These are phyloP conservation scores for Salticus scenicus DNA, from an alignment of 2,888 invertebrate species.

Conservation along the genomic window DNA sequence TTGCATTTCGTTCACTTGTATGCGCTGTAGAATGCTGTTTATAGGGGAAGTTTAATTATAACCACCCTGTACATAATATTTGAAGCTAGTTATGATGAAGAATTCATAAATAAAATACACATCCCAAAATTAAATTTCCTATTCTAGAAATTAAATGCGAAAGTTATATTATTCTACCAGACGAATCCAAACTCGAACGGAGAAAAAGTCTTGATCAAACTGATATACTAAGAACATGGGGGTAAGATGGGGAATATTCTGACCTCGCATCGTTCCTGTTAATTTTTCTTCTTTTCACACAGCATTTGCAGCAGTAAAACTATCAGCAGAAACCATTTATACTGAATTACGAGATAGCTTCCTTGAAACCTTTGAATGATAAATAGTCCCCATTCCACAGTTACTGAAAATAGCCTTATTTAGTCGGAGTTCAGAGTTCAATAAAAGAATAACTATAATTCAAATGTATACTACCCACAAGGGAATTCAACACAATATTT, in stretches of 20 bases:
- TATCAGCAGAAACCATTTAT: conserved; percentile 43
- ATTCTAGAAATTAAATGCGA: too few relatives aligned
- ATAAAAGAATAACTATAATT: neutral
- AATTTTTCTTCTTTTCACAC: conserved; percentile 31
- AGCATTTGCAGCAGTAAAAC: conserved; percentile 49
- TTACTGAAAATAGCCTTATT: neutral
- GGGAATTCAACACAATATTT: neutral
- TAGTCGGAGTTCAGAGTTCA: neutral
- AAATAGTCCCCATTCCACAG: neutral
- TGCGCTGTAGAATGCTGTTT: too few relatives aligned
- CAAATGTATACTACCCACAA: neutral
- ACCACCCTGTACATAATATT: too few relatives aligned
- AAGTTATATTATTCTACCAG: too few relatives aligned
- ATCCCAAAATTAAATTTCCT: too few relatives aligned
- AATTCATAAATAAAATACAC: too few relatives aligned
- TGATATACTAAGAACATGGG: neutral
- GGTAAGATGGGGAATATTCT: neutral
- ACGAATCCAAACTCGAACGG: too few relatives aligned
- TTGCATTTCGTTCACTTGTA: too few relatives aligned
- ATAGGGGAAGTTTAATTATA: too few relatives aligned
- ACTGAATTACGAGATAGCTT: conserved; percentile 45
- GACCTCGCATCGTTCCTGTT: too few relatives aligned
- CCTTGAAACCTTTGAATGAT: neutral
- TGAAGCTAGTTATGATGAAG: too few relatives aligned
- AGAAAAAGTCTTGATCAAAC: too few relatives aligned